phyloP scores from a whole-genome alignment of 1,140 invertebrate species.

The Drosophila ambigua region DNA sequence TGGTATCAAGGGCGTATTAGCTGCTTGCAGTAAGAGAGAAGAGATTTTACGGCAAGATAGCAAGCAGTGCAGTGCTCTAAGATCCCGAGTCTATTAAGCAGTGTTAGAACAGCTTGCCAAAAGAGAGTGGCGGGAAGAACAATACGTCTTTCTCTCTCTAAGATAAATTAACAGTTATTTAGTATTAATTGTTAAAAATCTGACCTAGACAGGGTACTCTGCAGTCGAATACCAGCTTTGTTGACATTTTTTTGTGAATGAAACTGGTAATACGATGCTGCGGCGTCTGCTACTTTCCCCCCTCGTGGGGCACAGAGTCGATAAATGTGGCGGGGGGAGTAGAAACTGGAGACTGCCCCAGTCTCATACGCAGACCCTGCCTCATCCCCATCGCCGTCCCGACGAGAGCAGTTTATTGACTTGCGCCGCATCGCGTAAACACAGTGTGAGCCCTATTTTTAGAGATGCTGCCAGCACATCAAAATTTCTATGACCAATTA shows the following conservation, averaged over 20 bases:
- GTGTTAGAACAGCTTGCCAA: background rate
- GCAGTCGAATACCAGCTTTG: background rate
- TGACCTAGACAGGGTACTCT: constrained; percentile 14
- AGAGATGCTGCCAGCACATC: constrained; percentile 46
- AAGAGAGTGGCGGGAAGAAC: too few species aligned
- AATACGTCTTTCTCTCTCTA: too few species aligned
- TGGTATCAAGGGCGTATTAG: constrained; percentile 10
- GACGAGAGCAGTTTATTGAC: constrained; percentile 70
- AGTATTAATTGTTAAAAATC: too few species aligned
- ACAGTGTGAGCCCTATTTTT: constrained; percentile 74
- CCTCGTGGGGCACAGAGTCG: constrained; percentile 1
- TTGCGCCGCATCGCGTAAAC: constrained; percentile 60
- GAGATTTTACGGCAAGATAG: background rate
- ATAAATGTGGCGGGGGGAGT: constrained; percentile 1
- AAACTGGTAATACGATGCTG: constrained; percentile 75
- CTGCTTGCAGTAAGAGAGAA: background rate
- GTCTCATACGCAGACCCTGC: too few species aligned
- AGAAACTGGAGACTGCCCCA: background rate
- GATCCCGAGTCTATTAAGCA: background rate
- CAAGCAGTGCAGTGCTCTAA: background rate
- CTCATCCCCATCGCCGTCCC: background rate
- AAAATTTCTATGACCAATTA: constrained; percentile 74
- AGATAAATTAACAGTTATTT: too few species aligned
- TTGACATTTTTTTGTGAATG: constrained; percentile 70
- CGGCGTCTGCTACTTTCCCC: constrained; percentile 6